Conservation (phyloP, 2,797 vertebrate species). For the Platalea minor region DNA sequence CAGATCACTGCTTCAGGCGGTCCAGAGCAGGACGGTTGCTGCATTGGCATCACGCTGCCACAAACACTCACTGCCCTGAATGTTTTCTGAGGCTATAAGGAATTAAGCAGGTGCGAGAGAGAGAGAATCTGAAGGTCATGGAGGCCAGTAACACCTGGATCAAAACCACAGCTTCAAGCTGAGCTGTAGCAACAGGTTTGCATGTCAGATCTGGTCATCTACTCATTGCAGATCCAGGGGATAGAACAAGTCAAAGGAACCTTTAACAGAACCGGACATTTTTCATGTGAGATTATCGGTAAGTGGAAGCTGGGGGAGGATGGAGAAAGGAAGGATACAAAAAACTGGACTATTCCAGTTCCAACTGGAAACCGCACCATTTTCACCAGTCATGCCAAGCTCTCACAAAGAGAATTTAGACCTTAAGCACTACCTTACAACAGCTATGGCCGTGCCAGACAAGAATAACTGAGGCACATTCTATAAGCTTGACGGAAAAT, state of each 20-base stretch:
- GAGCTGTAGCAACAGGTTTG: not conserved
- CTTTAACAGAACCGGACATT: not conserved
- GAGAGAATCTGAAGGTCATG: not conserved
- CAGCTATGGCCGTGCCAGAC: not conserved
- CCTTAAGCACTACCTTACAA: not conserved
- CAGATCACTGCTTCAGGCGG: too few species aligned
- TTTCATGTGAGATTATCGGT: not conserved
- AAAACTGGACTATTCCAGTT: not conserved
- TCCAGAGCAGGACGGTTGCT: not conserved
- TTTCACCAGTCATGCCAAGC: not conserved
- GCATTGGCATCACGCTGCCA: not conserved
- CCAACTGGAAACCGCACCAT: not conserved
- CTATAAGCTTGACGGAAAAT: not conserved
- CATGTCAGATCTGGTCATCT: not conserved
- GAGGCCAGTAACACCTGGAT: not conserved
- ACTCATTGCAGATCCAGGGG: not conserved
- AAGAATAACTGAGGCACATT: not conserved
- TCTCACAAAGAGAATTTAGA: not conserved
- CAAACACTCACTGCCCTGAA: accelerated
- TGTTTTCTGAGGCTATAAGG: not conserved
- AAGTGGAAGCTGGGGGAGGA: not conserved
- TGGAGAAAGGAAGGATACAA: not conserved
- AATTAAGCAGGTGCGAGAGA: not conserved
- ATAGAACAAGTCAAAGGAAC: not conserved
- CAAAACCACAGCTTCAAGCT: not conserved